Percentiles rank a stretch among this genome's conserved stretches.
These are phyloP conservation scores for Dendrocopos noguchii DNA, from an alignment of 2,113 vertebrate genomes.

Conservation along the genomic window DNA sequence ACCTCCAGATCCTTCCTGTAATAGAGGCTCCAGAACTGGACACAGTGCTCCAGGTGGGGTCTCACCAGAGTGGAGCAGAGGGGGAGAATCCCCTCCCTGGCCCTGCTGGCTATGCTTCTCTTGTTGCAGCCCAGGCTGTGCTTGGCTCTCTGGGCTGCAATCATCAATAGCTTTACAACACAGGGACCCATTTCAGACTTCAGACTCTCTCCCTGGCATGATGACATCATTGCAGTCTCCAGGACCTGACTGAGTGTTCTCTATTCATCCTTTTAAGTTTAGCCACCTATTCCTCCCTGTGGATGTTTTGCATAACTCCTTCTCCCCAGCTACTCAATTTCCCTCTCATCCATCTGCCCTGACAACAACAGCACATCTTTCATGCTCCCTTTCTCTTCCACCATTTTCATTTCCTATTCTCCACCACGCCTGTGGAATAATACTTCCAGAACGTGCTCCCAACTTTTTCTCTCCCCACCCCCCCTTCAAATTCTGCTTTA, in stretches of 20 bases:
- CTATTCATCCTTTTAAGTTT: constrained; percentile 1
- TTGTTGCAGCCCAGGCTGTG: too few relatives aligned
- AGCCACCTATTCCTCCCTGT: constrained; percentile 3
- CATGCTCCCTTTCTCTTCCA: background rate
- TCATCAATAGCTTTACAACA: constrained; percentile 16
- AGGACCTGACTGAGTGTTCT: background rate
- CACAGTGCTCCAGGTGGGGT: too few relatives aligned
- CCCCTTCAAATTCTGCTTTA: constrained; percentile 29
- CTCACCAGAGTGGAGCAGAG: too few relatives aligned
- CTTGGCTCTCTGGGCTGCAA: too few relatives aligned
- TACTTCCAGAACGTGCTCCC: constrained; percentile 1
- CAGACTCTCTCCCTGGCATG: background rate
- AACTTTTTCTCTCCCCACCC: background rate
- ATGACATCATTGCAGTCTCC: constrained; percentile 16
- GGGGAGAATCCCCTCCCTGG: too few relatives aligned
- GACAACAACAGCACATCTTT: constrained; percentile 25
- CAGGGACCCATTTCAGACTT: constrained; percentile 17
- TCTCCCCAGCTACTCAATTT: constrained; percentile 10
- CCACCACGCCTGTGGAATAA: background rate
- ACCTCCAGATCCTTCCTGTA: too few relatives aligned
- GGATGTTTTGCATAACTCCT: background rate
- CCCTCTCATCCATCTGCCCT: constrained; percentile 7
- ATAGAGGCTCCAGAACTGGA: too few relatives aligned
- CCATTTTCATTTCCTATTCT: background rate
- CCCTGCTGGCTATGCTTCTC: too few relatives aligned